Base-by-base conservation (phyloP, 2,888 invertebrate genomes). In the Platypus cylindrus region DNA sequence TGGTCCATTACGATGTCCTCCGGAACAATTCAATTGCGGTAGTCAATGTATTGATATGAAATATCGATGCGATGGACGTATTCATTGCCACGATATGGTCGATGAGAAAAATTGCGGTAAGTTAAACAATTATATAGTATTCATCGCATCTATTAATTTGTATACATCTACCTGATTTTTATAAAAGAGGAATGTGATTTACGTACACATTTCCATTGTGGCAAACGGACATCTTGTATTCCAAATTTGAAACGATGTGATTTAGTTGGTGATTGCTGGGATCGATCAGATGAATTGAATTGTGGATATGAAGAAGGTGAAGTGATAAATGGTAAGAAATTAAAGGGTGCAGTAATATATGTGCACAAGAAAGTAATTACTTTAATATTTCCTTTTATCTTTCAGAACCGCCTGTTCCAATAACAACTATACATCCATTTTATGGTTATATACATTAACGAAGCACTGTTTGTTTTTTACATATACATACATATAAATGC, bases 231-330 rank as follows among this genome's bases (percentile, higher is more conserved):
- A 45, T 80, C 81, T 30, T 83, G 82, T 59, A 67, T 83, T 38
- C 62, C 74, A n/a, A 67, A 72, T 42, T 62, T 63, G n/a, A 75
- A 73, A 55, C 66, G 68, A 48, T 83, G 82, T 57, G 75, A 83
- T 53, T 75, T 78, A 22, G 62, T 70, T 40, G 71, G 80, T 39
- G 81, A 83, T 55, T 83, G 82, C 54, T 82, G 80, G 80, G 81
- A 83, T 56, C 78, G 75, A 36, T 68, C 68, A 23, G 82, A 83
- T 53, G 83, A 83, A 67, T 62, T 71, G 18, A 73, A 77, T 56
- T 82, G 82, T 56, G 74, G 74, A 30, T 60, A 65, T 54, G 70
- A n/a, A n/a, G n/a, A n/a, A n/a, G n/a, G n/a, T n/a, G n/a, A n/a
- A n/a, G n/a, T n/a, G n/a, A n/a, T n/a, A n/a, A n/a, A n/a, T n/a